Conservation (phyloP, 2,888 invertebrate genomes). For the Aphidius colemani region DNA sequence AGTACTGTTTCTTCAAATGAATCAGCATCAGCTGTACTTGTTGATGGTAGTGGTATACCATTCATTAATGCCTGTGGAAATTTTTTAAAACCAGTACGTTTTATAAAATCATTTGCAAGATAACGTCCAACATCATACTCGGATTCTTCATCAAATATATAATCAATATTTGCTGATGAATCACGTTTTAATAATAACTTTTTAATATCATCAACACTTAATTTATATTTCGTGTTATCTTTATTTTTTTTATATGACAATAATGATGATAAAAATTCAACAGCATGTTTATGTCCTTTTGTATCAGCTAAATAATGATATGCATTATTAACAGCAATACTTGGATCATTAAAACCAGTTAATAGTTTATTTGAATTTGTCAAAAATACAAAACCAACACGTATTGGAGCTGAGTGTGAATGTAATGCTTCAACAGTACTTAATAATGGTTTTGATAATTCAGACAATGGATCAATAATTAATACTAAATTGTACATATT, state of each 20-base stretch:
- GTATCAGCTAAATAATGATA: constrained; percentile 87
- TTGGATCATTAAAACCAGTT: constrained; percentile 71
- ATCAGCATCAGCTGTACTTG: constrained; percentile 73
- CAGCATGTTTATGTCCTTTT: constrained; percentile 75
- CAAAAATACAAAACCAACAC: constrained; percentile 86
- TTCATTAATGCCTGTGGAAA: constrained; percentile 88
- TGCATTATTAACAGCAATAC: constrained; percentile 83
- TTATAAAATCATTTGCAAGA: constrained; percentile 78
- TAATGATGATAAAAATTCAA: constrained; percentile 74
- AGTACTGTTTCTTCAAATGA: constrained; percentile 92
- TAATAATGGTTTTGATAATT: constrained; percentile 73
- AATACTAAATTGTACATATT: constrained; percentile 88
- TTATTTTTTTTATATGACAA: constrained; percentile 11
- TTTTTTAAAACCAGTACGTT: constrained; percentile 73
- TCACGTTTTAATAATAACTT: constrained; percentile 67
- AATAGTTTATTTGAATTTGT: constrained; percentile 65
- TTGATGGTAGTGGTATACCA: constrained; percentile 79
- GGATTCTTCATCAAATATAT: constrained; percentile 84
- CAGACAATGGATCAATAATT: constrained; percentile 81
- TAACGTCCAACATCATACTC: constrained; percentile 90
- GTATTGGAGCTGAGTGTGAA: constrained; percentile 86
- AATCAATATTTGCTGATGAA: constrained; percentile 67
- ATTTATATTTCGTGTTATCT: constrained; percentile 37
- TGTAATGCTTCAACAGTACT: constrained; percentile 90
- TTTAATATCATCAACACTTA: constrained; percentile 69